Conservation (phyloP, 1,140 invertebrate genomes). For the Laupala kohalensis region DNA sequence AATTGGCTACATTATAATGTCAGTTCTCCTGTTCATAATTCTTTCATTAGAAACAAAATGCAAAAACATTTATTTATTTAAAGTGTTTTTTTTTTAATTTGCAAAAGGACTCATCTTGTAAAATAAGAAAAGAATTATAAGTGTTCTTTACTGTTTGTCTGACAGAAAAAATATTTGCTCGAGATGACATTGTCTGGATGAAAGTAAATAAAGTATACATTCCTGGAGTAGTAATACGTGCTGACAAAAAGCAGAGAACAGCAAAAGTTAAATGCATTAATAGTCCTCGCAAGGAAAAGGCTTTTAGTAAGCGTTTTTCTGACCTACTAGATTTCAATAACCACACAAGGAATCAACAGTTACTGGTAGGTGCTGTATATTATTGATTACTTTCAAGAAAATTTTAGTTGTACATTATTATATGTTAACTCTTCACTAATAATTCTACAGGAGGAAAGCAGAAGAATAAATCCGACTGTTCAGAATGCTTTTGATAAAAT, state of each 20-base stretch:
- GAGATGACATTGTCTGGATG: conserved; percentile 1
- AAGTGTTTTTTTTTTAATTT: too few relatives aligned
- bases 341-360: not conserved
- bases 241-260: not conserved
- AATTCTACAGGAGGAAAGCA: not conserved
- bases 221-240: not conserved
- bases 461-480: not conserved
- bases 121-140: too few relatives aligned
- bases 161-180: not conserved
- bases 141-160: not conserved
- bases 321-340: not conserved
- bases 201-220: not conserved
- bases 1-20: too few relatives aligned
- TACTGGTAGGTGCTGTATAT: not conserved
- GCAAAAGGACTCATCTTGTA: too few relatives aligned
- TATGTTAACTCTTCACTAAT: not conserved
- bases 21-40: too few relatives aligned
- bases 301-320: not conserved
- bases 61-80: too few relatives aligned
- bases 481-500: not conserved
- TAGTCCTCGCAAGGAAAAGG: not conserved
- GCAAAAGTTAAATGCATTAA: not conserved
- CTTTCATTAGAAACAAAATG: too few relatives aligned
- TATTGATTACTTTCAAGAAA: not conserved
- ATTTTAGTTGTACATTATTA: not conserved